Evolutionary conservation across 2,113 vertebrate species (phyloP).

Genomic region (Cephalopholis sonnerati): DNA sequence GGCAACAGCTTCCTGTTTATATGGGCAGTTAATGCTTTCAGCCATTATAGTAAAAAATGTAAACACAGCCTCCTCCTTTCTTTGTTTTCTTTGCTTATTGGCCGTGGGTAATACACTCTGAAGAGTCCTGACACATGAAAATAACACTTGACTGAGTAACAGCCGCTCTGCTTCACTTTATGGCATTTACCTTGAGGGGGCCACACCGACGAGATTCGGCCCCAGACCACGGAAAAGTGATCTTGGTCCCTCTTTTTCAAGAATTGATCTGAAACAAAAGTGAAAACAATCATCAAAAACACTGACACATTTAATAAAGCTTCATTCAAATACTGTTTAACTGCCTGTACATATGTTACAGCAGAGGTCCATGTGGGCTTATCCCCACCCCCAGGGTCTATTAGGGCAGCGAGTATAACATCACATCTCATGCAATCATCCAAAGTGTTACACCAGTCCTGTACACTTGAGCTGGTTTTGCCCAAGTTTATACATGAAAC

Average conservation of each 20-base stretch:
- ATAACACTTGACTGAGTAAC: not conserved
- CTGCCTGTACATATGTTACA: not conserved
- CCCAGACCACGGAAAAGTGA: slow-evolving; percentile 97
- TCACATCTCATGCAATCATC: not conserved
- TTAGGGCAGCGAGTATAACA: slow-evolving; percentile 1
- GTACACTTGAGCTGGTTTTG: slow-evolving; percentile 19
- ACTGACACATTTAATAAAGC: not conserved
- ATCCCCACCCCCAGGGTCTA: not conserved
- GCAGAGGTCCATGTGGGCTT: not conserved
- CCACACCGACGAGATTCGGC: slow-evolving; percentile 97
- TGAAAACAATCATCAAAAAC: slow-evolving; percentile 21
- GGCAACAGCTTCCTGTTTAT: slow-evolving; percentile 54
- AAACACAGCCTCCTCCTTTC: not conserved
- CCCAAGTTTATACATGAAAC: not conserved
- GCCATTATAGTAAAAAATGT: slow-evolving; percentile 4
- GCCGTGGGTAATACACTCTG: not conserved
- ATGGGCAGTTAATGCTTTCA: not conserved
- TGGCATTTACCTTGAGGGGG: slow-evolving; percentile 92
- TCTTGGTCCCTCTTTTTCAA: slow-evolving; percentile 97
- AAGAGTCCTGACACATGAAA: not conserved
- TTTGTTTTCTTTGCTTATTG: not conserved
- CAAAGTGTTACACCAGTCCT: not conserved
- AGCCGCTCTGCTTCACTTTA: not conserved
- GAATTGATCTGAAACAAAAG: slow-evolving; percentile 89
- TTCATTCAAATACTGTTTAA: not conserved